Evolutionary conservation across 2,797 vertebrate species (phyloP).

Genomic region (Enteromius thamalakanensis): DNA sequence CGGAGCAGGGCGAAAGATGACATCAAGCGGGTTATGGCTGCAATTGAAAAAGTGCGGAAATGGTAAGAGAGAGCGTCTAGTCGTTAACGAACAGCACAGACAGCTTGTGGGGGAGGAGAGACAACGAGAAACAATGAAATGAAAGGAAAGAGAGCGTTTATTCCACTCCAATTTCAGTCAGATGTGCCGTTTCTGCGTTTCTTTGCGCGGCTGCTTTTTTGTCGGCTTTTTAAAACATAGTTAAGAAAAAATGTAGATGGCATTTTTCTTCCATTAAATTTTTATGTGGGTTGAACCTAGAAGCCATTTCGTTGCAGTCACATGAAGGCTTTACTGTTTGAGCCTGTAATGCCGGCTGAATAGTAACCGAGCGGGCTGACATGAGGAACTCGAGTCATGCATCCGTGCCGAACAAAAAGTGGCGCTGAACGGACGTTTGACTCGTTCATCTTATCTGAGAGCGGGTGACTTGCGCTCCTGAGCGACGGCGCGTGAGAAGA

Average conservation of each 20-base stretch:
- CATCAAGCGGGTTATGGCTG: slow-evolving; percentile 97
- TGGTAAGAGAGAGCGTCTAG: slow-evolving; percentile 78
- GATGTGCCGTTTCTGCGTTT: slow-evolving; percentile 68
- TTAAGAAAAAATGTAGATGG: slow-evolving; percentile 35
- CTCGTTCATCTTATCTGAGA: slow-evolving; percentile 48
- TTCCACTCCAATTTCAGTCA: slow-evolving; percentile 61
- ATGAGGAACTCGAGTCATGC: not conserved
- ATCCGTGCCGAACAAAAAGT: slow-evolving; percentile 20
- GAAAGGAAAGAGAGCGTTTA: slow-evolving; percentile 70
- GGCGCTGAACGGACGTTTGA: slow-evolving; percentile 7
- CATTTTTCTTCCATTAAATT: slow-evolving; percentile 59
- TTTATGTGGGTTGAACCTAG: slow-evolving; percentile 82
- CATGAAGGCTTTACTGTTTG: slow-evolving; percentile 85
- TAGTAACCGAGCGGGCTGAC: slow-evolving; percentile 21
- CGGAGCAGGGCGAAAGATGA: slow-evolving; percentile 98
- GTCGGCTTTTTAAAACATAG: slow-evolving; percentile 28
- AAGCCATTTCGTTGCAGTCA: slow-evolving; percentile 95
- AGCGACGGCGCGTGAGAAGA: slow-evolving; percentile 76
- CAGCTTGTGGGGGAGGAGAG: slow-evolving; percentile 83
- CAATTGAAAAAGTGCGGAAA: slow-evolving; percentile 99
- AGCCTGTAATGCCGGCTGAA: slow-evolving; percentile 62
- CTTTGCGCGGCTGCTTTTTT: slow-evolving; percentile 41
- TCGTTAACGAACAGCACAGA: slow-evolving; percentile 77
- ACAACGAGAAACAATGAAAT: slow-evolving; percentile 75
- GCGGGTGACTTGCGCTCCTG: slow-evolving; percentile 53